Conservation (phyloP, 2,113 vertebrate genomes). For the Athene cunicularia region DNA sequence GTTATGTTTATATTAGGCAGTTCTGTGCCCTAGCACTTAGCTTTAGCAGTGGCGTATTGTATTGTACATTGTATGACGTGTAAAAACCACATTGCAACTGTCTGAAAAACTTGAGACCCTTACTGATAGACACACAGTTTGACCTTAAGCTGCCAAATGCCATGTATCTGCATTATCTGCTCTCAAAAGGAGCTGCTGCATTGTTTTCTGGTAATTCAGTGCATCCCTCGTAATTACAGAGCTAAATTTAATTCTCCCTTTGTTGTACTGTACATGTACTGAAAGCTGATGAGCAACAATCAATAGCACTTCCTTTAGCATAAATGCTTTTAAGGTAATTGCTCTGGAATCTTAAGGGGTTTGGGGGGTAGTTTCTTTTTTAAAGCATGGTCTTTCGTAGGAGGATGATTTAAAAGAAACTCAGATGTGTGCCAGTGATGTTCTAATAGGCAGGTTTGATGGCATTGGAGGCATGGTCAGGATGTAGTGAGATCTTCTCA, state of each 20-base stretch:
- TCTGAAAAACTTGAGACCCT: background rate
- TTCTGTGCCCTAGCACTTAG: background rate
- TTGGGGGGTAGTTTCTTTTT: background rate
- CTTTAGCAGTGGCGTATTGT: background rate
- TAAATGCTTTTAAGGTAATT: conserved; percentile 22
- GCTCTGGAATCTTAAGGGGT: background rate
- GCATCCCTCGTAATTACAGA: background rate
- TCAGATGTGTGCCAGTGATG: background rate
- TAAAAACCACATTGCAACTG: background rate
- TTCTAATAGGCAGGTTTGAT: background rate
- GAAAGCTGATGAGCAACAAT: conserved; percentile 22
- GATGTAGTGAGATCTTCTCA: background rate
- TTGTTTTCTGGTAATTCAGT: background rate
- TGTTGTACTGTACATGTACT: background rate
- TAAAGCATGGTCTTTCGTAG: background rate
- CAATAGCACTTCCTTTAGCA: background rate
- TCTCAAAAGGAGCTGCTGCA: background rate
- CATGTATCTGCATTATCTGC: background rate
- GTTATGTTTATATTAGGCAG: background rate
- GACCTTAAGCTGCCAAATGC: background rate
- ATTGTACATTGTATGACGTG: background rate
- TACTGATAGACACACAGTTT: background rate
- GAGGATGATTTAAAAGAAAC: background rate
- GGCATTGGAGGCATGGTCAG: background rate
- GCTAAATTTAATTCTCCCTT: conserved; percentile 31